These are phyloP conservation scores for Hylaea fasciaria DNA, from an alignment of 2,888 invertebrate species.

Conservation along the genomic window DNA sequence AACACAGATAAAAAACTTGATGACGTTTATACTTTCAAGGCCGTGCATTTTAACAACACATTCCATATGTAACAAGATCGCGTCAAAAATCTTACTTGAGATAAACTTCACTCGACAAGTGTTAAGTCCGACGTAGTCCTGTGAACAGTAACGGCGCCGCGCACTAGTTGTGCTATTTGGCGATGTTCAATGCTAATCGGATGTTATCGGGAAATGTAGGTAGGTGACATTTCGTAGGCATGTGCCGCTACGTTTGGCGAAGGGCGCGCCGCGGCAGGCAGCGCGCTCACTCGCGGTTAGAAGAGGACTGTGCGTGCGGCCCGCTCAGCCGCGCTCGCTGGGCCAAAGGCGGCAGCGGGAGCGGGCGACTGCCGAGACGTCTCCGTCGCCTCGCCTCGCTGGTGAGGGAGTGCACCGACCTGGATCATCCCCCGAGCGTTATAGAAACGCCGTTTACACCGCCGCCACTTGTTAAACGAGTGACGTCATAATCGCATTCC, in stretches of 20 bases:
- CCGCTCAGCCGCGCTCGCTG: conserved; percentile 40
- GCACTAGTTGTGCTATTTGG: conserved; percentile 70
- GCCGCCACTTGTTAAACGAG: conserved; percentile 19
- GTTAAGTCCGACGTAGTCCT: conserved; percentile 38
- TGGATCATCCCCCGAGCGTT: conserved; percentile 71
- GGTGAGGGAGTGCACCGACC: conserved; percentile 70
- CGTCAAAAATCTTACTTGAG: conserved; percentile 55
- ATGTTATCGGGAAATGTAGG: conserved; percentile 73
- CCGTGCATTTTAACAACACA: conserved; percentile 76
- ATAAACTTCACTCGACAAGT: conserved; percentile 62
- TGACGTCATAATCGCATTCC: conserved; percentile 43
- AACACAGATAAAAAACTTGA: conserved; percentile 57
- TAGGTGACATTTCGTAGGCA: conserved; percentile 77
- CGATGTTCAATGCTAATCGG: conserved; percentile 70
- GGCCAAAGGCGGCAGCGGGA: conserved; percentile 47
- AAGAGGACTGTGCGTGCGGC: conserved; percentile 76
- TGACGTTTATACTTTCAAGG: conserved; percentile 64
- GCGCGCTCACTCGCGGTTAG: conserved; percentile 82
- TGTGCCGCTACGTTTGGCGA: conserved; percentile 68
- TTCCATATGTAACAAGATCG: conserved; percentile 61
- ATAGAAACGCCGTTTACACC: conserved; percentile 40
- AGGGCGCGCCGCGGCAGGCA: conserved; percentile 78
- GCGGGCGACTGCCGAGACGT: conserved; percentile 46
- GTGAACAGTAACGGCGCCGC: conserved; percentile 55
- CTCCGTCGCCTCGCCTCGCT: conserved; percentile 52